Evolutionary conservation across 2,888 invertebrate genomes (phyloP), one percentile per base, ranked within the genome.

Genomic region (Anthophora plumipes): DNA sequence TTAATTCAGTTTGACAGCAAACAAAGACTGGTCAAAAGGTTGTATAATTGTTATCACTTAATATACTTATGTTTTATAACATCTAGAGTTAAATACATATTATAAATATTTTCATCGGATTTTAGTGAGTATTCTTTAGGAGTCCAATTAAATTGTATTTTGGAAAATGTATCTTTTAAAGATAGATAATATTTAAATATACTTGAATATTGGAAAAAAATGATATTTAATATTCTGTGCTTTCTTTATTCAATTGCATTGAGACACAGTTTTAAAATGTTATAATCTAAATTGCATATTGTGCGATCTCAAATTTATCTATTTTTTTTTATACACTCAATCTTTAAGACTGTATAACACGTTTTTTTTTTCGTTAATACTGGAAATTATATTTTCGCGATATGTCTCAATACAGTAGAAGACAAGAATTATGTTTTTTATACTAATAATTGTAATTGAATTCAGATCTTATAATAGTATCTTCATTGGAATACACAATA

Each of bases 1-100:
- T 80, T 75, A 67, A 59, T 75, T 63, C 43, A 70, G 73, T 81
- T 83, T 77, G 80, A 74, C 74, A 74, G 77, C 80, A 83, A 83
- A 84, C 77, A 77, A 80, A 77, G 31, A 55, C 61, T 80, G 72
- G 73, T 83, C 83, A 41, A 77, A 80, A 77, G 55, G 46, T 77
- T 71, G 70, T 84, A 80, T 69, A 60, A 67, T 80, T 22, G 59
- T 83, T 69, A 68, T 77, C 76, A 64, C 61, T 70, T 77, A 74
- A 63, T 50, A 37, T 61, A 55, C n/a, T 57, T 80, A 75, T 69
- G 9, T 0, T 72, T 73, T 64, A 64, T 57, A 37, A 83, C 66
- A 67, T 83, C 77, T 83, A 82, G 55, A 82, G 59, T 75, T 61
- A 46, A 83, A 69, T 71, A 76, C 66, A 50, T 83, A 67, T 70